Evolutionary conservation across 1,140 invertebrate species (phyloP).

Genomic region (Pygmarrhopalites habei): DNA sequence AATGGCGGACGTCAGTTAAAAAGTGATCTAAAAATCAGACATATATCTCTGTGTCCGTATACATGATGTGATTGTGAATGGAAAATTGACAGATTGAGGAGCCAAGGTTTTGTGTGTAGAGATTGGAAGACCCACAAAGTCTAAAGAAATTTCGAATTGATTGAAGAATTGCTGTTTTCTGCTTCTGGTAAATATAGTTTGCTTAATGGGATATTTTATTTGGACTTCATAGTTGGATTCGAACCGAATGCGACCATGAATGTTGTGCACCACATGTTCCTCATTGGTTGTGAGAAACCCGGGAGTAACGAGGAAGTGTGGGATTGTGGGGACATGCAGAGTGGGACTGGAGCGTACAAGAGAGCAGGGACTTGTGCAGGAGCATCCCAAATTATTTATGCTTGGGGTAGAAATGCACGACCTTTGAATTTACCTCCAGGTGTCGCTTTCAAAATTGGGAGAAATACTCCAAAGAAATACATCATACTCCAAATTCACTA

Average conservation of each 20-base stretch:
- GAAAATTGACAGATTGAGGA: too few relatives aligned
- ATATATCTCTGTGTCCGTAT: too few relatives aligned
- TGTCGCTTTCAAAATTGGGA: constrained; percentile 72
- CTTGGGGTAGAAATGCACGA: constrained; percentile 94
- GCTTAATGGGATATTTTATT: neutral
- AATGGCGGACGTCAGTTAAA: too few relatives aligned
- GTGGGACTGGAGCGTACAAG: constrained; percentile 44
- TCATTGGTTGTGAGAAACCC: constrained; percentile 85
- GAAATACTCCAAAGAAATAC: constrained; percentile 63
- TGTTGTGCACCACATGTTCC: constrained; percentile 89
- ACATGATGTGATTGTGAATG: too few relatives aligned
- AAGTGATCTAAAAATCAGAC: too few relatives aligned
- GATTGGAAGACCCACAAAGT: neutral
- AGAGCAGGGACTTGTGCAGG: constrained; percentile 59
- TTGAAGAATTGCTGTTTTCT: neutral
- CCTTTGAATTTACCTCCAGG: constrained; percentile 72
- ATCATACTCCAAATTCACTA: constrained; percentile 93
- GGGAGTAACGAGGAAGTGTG: constrained; percentile 71
- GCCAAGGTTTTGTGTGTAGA: neutral
- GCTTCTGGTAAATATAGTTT: too few relatives aligned
- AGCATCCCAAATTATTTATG: constrained; percentile 77
- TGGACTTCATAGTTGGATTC: constrained; percentile 68
- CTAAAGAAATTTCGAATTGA: neutral
- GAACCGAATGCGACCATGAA: constrained; percentile 85
- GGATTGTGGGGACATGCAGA: constrained; percentile 90